Evolutionary conservation across 2,888 invertebrate genomes (phyloP).

Genomic region (Himalopsyche japonica): DNA sequence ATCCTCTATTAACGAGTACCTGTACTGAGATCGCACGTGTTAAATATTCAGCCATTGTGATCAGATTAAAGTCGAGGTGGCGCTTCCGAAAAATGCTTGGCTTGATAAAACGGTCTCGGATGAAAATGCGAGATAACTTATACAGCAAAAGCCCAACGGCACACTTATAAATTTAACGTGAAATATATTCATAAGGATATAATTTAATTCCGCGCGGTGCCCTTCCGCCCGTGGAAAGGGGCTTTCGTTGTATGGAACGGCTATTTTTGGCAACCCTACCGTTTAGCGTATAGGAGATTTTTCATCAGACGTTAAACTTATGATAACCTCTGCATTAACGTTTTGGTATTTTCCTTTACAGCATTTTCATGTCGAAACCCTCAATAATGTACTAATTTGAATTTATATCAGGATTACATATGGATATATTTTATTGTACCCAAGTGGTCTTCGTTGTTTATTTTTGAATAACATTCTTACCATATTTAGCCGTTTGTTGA

Average conservation of each 20-base stretch:
- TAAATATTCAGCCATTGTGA: slow-evolving; percentile 23
- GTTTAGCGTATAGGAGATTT: background rate
- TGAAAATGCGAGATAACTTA: slow-evolving; percentile 36
- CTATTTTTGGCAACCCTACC: background rate
- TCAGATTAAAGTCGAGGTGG: slow-evolving; percentile 31
- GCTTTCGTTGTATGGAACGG: background rate
- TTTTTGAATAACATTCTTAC: background rate
- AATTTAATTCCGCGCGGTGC: slow-evolving; percentile 53
- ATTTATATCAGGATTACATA: background rate
- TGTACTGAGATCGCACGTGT: background rate
- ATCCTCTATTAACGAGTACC: too few relatives aligned
- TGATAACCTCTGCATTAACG: background rate
- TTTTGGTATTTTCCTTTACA: background rate
- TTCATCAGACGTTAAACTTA: background rate
- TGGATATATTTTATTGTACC: background rate
- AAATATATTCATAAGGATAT: slow-evolving; percentile 64
- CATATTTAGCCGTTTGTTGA: too few relatives aligned
- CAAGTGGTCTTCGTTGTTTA: background rate
- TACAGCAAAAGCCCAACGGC: slow-evolving; percentile 53
- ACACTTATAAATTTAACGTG: slow-evolving; percentile 61
- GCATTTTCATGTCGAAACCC: background rate
- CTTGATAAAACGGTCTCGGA: slow-evolving; percentile 36
- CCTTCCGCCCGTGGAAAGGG: slow-evolving; percentile 1
- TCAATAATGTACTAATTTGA: background rate
- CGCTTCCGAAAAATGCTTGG: slow-evolving; percentile 31